Base-by-base conservation (phyloP, 2,113 vertebrate genomes). In the Catharus fuscescens region DNA sequence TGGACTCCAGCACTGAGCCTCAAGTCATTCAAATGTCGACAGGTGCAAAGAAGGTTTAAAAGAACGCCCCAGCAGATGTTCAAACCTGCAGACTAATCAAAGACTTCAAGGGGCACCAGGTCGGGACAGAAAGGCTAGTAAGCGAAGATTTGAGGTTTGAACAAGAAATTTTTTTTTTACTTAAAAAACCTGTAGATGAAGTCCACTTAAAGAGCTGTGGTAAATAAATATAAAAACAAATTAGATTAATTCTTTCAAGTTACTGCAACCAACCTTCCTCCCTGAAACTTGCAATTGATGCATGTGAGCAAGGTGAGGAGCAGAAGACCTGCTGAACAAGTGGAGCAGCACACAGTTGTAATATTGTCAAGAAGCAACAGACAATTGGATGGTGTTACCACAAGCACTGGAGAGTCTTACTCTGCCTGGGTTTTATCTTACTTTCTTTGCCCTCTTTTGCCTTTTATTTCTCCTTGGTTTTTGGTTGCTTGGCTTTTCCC, bases 11-110 rank as follows among this genome's bases (percentile, higher is more conserved):
- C 6, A 6, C 42, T 19, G 18, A 42, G 3, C 6, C 13, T 44
- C 70, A 34, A 20, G 12, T 18, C 8, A 0, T 62, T 78, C 20
- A 7, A 28, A 31, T 5, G 8, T 14, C 0, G 0, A 34, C 50
- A 80, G 29, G 45, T 9, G 1, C 62, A 76, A 90, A 59, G 0
- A 2, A 57, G 20, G 38, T 64, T 72, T 89, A 44, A 89, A 85
- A 86, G 32, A 79, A 9, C 28, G 40, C 5, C 10, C 20, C 8
- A 26, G 16, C 26, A 54, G 10, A 50, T 17, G 6, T 14, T 45
- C 2, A 3, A 7, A 24, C 6, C 6, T 42, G 48, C 5, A 3
- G 17, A 18, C 31, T 25, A 86, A 44, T 66, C 69, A 64, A 82
- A 76, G 81, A 42, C 10, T 72, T 69, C 4, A 8, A 18, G 10